Percentiles rank a stretch among this genome's conserved stretches.
phyloP scores from a whole-genome alignment of 2,113 vertebrate genomes.

The Taurulus bubalis region DNA sequence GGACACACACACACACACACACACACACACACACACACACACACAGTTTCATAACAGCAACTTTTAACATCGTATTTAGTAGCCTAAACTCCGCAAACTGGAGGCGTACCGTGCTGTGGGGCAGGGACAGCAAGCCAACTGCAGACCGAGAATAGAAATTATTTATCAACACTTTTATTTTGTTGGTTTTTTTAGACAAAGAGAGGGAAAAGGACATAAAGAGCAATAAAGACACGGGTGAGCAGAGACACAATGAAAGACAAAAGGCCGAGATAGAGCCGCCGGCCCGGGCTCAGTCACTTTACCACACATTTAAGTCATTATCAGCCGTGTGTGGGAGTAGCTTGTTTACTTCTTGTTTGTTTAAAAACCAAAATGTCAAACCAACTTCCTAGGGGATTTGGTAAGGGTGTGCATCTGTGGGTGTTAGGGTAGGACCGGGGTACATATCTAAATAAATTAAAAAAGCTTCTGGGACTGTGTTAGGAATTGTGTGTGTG shows the following conservation, averaged over 20 bases:
- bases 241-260: conserved; percentile 3
- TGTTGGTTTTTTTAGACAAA: not conserved
- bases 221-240: conserved; percentile 17
- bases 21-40: too few relatives aligned
- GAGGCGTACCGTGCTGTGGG: not conserved
- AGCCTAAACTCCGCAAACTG: not conserved
- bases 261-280: not conserved
- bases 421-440: not conserved
- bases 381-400: conserved; percentile 14
- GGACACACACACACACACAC: not conserved
- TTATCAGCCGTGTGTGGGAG: not conserved
- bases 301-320: conserved; percentile 6
- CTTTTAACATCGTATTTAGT: not conserved
- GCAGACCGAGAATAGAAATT: not conserved
- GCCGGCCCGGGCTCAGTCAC: conserved; percentile 3
- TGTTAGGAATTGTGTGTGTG: conserved; percentile 39
- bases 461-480: not conserved
- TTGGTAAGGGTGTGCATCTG: conserved; percentile 1
- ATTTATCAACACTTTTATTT: not conserved
- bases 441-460: not conserved
- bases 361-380: conserved; percentile 43
- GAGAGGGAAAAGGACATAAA: not conserved
- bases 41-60: not conserved
- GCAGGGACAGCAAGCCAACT: not conserved
- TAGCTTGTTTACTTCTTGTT: conserved; percentile 25